phyloP scores from a whole-genome alignment of 2,888 invertebrate genomes.

The Heliothis peltigera region DNA sequence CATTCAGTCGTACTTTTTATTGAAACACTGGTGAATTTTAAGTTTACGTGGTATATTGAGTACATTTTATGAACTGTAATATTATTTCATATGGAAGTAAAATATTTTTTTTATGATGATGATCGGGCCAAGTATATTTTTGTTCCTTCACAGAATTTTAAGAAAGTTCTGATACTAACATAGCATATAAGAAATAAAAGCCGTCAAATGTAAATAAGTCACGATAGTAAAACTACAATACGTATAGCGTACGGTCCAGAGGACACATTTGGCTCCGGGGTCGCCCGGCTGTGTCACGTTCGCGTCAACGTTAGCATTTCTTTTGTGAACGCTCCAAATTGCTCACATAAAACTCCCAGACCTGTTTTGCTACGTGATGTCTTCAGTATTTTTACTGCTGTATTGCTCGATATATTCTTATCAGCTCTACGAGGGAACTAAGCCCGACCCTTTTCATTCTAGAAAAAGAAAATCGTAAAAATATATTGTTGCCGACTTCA shows the following conservation, averaged over 20 bases:
- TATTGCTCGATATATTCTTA: conserved; percentile 85
- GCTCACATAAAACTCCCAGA: conserved; percentile 87
- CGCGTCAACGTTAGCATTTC: conserved; percentile 84
- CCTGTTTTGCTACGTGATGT: conserved; percentile 87
- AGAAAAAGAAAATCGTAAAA: conserved; percentile 82
- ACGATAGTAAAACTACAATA: conserved; percentile 60
- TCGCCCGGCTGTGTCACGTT: conserved; percentile 77
- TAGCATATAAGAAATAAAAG: conserved; percentile 33
- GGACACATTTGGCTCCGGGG: conserved; percentile 62
- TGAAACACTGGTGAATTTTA: conserved; percentile 71
- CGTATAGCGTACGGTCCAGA: conserved; percentile 52
- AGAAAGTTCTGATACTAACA: neutral
- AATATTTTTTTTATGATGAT: conserved; percentile 39
- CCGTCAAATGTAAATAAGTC: conserved; percentile 55
- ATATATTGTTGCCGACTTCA: conserved; percentile 68
- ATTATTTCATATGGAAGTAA: conserved; percentile 51
- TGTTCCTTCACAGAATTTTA: neutral
- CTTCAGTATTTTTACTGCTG: conserved; percentile 84
- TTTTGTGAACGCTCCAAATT: conserved; percentile 88
- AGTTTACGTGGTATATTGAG: conserved; percentile 59
- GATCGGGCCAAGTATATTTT: neutral
- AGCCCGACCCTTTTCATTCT: conserved; percentile 76
- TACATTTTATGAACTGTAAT: conserved; percentile 57
- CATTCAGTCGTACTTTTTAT: conserved; percentile 75
- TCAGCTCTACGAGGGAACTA: conserved; percentile 76